A percentile compares a stretch with the other conserved stretches of the same genome.
These are phyloP conservation scores for Thryonomys swinderianus DNA, from an alignment of 2,113 vertebrate genomes.

Conservation along the genomic window DNA sequence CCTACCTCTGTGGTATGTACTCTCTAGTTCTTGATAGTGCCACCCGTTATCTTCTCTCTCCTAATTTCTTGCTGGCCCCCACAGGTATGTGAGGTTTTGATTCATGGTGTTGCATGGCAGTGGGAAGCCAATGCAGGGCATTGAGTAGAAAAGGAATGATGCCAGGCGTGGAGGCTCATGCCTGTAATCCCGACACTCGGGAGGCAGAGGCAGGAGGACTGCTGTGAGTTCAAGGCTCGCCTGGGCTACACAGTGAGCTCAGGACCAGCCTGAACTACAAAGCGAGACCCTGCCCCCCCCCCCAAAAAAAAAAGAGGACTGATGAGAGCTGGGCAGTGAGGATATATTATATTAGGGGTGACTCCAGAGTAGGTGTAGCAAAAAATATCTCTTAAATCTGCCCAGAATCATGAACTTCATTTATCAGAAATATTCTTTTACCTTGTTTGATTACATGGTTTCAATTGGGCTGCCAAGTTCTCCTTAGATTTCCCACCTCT, in stretches of 20 bases:
- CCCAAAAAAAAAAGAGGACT: too few species aligned
- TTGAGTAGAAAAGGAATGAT: background rate
- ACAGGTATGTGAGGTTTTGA: constrained; percentile 35
- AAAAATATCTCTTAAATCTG: background rate
- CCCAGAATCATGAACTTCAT: background rate
- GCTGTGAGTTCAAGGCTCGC: too few species aligned
- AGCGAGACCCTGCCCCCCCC: too few species aligned
- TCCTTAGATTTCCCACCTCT: background rate
- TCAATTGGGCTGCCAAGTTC: background rate
- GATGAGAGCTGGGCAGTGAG: background rate
- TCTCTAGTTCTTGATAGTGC: background rate
- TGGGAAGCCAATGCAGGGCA: constrained; percentile 1
- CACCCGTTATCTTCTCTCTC: background rate
- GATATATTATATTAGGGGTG: background rate
- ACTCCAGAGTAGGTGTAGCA: background rate
- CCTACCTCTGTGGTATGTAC: too few species aligned
- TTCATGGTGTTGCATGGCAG: constrained; percentile 21
- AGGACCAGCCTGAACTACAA: too few species aligned
- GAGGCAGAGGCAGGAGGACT: too few species aligned
- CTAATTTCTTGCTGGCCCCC: background rate
- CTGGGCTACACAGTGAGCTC: too few species aligned
- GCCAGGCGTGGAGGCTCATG: too few species aligned
- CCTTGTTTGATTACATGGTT: background rate
- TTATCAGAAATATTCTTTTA: background rate
- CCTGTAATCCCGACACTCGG: too few species aligned